phyloP scores from a whole-genome alignment of 2,888 invertebrate genomes.

The Erebia ligea region DNA sequence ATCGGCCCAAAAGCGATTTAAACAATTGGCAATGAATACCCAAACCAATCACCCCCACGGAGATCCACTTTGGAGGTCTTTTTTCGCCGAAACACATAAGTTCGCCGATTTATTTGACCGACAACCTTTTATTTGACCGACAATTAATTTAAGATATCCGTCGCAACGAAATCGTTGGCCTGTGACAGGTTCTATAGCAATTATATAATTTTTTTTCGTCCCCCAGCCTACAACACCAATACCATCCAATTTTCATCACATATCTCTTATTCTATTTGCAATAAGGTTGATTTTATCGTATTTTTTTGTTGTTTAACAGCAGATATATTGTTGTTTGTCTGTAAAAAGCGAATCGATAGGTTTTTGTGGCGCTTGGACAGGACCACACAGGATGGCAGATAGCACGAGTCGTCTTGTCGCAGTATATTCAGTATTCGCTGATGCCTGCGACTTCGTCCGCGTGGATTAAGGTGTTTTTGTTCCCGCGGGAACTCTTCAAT shows the following conservation, averaged over 20 bases:
- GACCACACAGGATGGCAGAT: slow-evolving; percentile 71
- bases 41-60: slow-evolving; percentile 57
- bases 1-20: slow-evolving; percentile 42
- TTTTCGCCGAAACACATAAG: slow-evolving; percentile 50
- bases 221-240: background rate
- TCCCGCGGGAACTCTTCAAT: too few species aligned
- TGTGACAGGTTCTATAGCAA: slow-evolving; percentile 72
- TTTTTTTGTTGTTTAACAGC: slow-evolving; percentile 38
- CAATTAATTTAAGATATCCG: slow-evolving; percentile 69
- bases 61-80: slow-evolving; percentile 60
- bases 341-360: slow-evolving; percentile 67
- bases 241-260: background rate
- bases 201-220: slow-evolving; percentile 52
- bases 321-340: slow-evolving; percentile 48
- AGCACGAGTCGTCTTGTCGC: slow-evolving; percentile 39
- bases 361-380: slow-evolving; percentile 60
- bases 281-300: slow-evolving; percentile 50
- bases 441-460: too few species aligned
- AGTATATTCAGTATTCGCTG: slow-evolving; percentile 19
- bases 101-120: slow-evolving; percentile 54
- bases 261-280: slow-evolving; percentile 39
- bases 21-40: slow-evolving; percentile 41
- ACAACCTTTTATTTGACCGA: slow-evolving; percentile 58
- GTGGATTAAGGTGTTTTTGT: too few species aligned
- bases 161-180: slow-evolving; percentile 74